Conservation (phyloP, 1,140 invertebrate genomes). For the Hirudo medicinalis region DNA sequence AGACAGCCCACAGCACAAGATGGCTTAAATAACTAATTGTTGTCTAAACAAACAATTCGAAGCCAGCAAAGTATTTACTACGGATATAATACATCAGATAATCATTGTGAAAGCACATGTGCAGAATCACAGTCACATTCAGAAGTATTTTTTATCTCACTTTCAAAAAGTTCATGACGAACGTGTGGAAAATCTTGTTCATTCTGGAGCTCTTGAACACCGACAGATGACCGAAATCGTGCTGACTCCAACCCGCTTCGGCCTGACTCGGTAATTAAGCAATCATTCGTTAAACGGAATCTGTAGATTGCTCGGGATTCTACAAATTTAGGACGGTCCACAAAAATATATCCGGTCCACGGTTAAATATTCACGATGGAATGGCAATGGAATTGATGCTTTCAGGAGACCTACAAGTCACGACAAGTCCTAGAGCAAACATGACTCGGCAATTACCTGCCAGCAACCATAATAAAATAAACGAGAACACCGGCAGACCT, state of each 20-base stretch:
- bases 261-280: constrained; percentile 15
- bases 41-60: too few relatives aligned
- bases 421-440: neutral
- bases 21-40: too few relatives aligned
- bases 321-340: neutral
- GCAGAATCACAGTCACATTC: too few relatives aligned
- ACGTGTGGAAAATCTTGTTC: constrained; percentile 24
- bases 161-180: constrained; percentile 25
- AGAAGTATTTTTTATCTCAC: constrained; percentile 8
- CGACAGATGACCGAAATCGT: constrained; percentile 27
- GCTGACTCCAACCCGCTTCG: constrained; percentile 26
- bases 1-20: too few relatives aligned
- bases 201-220: constrained; percentile 23
- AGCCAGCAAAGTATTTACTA: too few relatives aligned
- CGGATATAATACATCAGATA: neutral
- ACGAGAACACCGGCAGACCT: too few relatives aligned
- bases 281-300: neutral
- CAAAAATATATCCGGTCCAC: too few relatives aligned
- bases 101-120: neutral
- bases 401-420: neutral
- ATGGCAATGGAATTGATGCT: neutral
- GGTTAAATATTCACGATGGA: neutral
- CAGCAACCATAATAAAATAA: neutral
- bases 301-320: neutral
- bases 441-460: neutral